Base-by-base conservation (phyloP, 2,797 vertebrate genomes). In the Phylloscopus collybita region DNA sequence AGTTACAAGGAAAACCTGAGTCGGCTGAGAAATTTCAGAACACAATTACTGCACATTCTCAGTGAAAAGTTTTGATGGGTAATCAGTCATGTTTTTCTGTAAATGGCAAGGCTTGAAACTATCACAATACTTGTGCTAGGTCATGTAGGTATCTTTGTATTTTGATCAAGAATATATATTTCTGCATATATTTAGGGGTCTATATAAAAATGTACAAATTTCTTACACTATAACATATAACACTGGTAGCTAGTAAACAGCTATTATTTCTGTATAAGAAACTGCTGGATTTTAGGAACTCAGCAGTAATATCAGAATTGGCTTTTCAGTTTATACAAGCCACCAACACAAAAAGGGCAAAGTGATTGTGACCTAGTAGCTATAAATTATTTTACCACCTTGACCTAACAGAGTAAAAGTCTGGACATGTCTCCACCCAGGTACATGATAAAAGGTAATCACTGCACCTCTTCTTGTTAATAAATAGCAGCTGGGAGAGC, bases 301-400 rank as follows among this genome's bases (percentile, higher is more conserved):
- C 61, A 38, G n/a, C 9, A 86, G 16, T 44, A 82, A 36, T 22
- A 80, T 20, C 11, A 87, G 40, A 90, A 80, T 9, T 65, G 7
- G 49, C 44, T 93, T 83, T 74, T 88, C 45, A 51, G 22, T n/a
- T 86, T 66, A 86, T 80, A 29, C 8, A 71, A 81, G 45, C 42
- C 44, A 78, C 4, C 6, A 85, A 85, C 86, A 49, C 21, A 40
- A n/a, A 73, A 90, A 80, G 42, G 20, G 83, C 13, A 4, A 65
- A 82, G 23, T 30, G n/a, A 79, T 32, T n/a, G 23, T 22, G 45
- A 88, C 19, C 67, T 40, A 78, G 60, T 7, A 29, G 45, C 36
- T 57, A 72, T 71, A 85, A 85, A 90, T 84, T 92, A 85, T 80
- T 93, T 92, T 75, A 93, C 78, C 69, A 81, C 72, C 70, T 79